Percentiles rank a stretch among this genome's conserved stretches.
Conservation (phyloP, 2,797 vertebrate genomes). For the Heterohyrax brucei region DNA sequence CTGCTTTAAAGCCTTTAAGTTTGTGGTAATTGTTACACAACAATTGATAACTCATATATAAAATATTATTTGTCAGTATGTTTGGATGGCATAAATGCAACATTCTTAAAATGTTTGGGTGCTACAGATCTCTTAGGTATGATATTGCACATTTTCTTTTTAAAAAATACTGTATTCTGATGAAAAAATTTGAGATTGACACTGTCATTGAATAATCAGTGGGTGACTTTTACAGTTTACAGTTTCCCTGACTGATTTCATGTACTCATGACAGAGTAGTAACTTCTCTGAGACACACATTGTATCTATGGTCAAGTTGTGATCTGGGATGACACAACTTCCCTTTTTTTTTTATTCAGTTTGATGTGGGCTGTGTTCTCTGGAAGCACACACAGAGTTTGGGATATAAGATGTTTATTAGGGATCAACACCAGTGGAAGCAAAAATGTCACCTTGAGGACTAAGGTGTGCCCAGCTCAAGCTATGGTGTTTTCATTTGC, state of each 20-base stretch:
- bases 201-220: conserved; percentile 69
- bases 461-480: no score
- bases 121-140: conserved; percentile 22
- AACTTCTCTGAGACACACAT: neutral
- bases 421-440: neutral
- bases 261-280: conserved; percentile 40
- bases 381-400: neutral
- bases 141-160: conserved; percentile 25
- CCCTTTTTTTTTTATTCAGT: neutral
- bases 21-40: neutral
- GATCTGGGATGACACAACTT: conserved; percentile 46
- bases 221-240: conserved; percentile 77
- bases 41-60: neutral
- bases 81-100: conserved; percentile 18
- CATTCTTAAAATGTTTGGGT: conserved; percentile 57
- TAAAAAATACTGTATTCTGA: conserved; percentile 46
- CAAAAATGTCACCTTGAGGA: no score
- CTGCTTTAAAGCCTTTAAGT: neutral
- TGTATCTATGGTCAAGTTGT: neutral
- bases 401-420: neutral
- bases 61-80: neutral
- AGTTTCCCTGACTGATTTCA: conserved; percentile 71
- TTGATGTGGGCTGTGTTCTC: neutral
- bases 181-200: conserved; percentile 66
- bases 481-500: no score